Conservation (phyloP, 2,113 vertebrate species). For the Corydoras maculifer region DNA sequence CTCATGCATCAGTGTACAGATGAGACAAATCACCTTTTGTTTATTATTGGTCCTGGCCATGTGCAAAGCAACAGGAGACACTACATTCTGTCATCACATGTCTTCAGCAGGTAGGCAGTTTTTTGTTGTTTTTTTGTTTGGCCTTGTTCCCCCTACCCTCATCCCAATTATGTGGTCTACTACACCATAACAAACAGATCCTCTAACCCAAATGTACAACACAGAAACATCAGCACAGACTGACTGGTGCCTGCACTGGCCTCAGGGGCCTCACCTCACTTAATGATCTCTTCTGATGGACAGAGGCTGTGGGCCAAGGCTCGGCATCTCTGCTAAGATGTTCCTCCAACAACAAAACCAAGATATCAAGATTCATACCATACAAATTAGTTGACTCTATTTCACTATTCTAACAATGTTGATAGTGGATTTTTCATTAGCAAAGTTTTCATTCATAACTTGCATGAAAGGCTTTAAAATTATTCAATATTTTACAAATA, state of each 20-base stretch:
- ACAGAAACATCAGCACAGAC: constrained; percentile 55
- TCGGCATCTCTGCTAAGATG: constrained; percentile 39
- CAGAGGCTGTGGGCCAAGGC: constrained; percentile 42
- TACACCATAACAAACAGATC: constrained; percentile 53
- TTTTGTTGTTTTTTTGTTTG: constrained; percentile 28
- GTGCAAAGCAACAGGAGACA: constrained; percentile 28
- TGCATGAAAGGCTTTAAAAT: no score
- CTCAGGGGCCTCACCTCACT: constrained; percentile 55
- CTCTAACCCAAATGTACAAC: constrained; percentile 43
- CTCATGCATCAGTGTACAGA: constrained; percentile 18
- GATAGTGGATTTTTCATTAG: no score
- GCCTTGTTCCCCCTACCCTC: constrained; percentile 35
- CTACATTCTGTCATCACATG: constrained; percentile 44
- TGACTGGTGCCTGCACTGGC: constrained; percentile 60
- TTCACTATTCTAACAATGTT: neutral
- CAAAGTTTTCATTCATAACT: no score
- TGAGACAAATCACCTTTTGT: constrained; percentile 37
- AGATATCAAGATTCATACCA: constrained; percentile 33
- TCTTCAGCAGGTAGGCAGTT: constrained; percentile 43
- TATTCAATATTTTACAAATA: no score
- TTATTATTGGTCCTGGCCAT: constrained; percentile 12
- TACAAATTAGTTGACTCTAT: neutral
- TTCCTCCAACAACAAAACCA: constrained; percentile 26
- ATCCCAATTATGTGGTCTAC: constrained; percentile 41
- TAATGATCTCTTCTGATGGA: constrained; percentile 56